Conservation (phyloP, 1,140 invertebrate genomes). For the Ostrea edulis region DNA sequence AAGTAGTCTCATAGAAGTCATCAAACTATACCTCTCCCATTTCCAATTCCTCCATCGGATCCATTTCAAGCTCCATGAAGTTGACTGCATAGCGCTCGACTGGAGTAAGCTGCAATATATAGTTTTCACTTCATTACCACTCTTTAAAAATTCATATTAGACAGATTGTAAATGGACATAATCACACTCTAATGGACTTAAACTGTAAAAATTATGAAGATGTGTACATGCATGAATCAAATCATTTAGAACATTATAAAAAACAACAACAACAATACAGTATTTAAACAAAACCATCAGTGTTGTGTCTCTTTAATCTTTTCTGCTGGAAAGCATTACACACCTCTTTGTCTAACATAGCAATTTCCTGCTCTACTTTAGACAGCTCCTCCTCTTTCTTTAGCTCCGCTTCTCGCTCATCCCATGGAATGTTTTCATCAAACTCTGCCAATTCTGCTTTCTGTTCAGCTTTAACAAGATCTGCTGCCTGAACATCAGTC, state of each 20-base stretch:
- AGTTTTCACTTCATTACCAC: background rate
- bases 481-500: slow-evolving; percentile 93
- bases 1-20: background rate
- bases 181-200: too few species aligned
- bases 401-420: slow-evolving; percentile 82
- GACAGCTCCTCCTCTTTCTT: slow-evolving; percentile 81
- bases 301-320: background rate
- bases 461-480: slow-evolving; percentile 93
- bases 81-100: slow-evolving; percentile 96
- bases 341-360: slow-evolving; percentile 91
- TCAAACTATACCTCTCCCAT: slow-evolving; percentile 87
- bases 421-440: slow-evolving; percentile 96
- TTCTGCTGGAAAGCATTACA: slow-evolving; percentile 20
- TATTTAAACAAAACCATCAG: background rate
- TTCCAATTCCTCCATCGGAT: slow-evolving; percentile 91
- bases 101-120: slow-evolving; percentile 87
- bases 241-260: too few species aligned
- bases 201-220: too few species aligned
- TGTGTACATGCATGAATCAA: too few species aligned
- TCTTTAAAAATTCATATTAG: too few species aligned
- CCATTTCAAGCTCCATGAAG: slow-evolving; percentile 87
- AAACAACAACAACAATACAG: too few species aligned
- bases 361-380: slow-evolving; percentile 91
- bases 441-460: slow-evolving; percentile 97
- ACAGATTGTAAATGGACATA: too few species aligned